Evolutionary conservation across 92 coral and sea anemone species (phyloP).

Genomic region (Actinernus sp.): DNA sequence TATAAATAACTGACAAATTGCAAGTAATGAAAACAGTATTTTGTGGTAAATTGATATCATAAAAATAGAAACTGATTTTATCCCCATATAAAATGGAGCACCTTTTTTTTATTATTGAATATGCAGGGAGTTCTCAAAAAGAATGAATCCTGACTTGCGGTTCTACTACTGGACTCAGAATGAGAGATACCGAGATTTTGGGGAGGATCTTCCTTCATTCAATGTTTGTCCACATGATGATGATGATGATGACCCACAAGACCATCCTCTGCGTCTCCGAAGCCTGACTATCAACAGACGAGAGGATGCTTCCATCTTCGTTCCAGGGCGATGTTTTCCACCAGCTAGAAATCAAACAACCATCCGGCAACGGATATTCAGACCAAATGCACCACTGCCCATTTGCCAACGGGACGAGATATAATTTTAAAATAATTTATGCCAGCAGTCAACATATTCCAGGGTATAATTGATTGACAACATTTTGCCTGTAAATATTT

Average conservation of each 20-base stretch:
- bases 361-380: slow-evolving; percentile 47
- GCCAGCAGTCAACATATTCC: too few species aligned
- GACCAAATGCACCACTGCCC: slow-evolving; percentile 33
- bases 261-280: slow-evolving; percentile 56
- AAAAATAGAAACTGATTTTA: too few species aligned
- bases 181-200: slow-evolving; percentile 44
- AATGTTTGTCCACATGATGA: slow-evolving; percentile 30
- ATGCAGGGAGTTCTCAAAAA: slow-evolving; percentile 16
- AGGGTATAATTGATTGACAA: too few species aligned
- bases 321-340: slow-evolving; percentile 43
- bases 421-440: too few species aligned
- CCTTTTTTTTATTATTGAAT: too few species aligned
- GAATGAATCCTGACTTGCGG: slow-evolving; percentile 19
- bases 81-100: not conserved
- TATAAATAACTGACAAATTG: too few species aligned
- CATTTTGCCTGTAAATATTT: too few species aligned
- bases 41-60: too few species aligned
- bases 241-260: slow-evolving; percentile 19
- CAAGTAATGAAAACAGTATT: too few species aligned
- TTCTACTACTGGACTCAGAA: slow-evolving; percentile 21
- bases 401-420: too few species aligned
- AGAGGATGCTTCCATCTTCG: slow-evolving; percentile 51
- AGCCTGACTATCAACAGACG: slow-evolving; percentile 39
- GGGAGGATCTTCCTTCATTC: slow-evolving; percentile 39
- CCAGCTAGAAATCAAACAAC: slow-evolving; percentile 63